These are phyloP conservation scores for Caenorhabditis brenneri DNA, from an alignment of 1,140 invertebrate species.

Conservation along the genomic window DNA sequence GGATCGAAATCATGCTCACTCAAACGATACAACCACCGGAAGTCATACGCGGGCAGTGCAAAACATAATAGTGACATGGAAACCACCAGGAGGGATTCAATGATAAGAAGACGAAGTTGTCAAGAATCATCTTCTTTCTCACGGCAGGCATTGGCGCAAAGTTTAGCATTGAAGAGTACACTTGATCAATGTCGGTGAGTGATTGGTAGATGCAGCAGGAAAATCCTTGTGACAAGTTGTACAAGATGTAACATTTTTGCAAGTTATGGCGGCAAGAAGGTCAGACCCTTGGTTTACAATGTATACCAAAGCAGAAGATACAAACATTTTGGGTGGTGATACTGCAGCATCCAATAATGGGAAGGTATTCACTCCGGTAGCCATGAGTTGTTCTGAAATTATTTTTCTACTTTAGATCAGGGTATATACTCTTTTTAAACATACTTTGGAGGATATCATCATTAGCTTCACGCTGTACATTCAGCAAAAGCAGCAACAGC, in stretches of 20 bases:
- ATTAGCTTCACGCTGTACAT: conserved; percentile 83
- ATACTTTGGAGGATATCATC: conserved; percentile 12
- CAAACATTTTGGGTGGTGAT: conserved; percentile 64
- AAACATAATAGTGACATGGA: conserved; percentile 86
- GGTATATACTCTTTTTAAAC: not conserved
- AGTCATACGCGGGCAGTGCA: conserved; percentile 88
- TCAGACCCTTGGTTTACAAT: conserved; percentile 66
- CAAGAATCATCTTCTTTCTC: conserved; percentile 96
- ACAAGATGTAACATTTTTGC: conserved; percentile 74
- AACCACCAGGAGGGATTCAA: conserved; percentile 89
- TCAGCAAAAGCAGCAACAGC: conserved; percentile 89
- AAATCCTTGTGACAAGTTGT: conserved; percentile 89
- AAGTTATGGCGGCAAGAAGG: conserved; percentile 59
- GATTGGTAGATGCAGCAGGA: conserved; percentile 98
- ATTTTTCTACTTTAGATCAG: too few relatives aligned
- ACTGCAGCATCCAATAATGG: conserved; percentile 68
- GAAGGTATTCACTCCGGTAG: conserved; percentile 60
- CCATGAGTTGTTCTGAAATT: conserved; percentile 1
- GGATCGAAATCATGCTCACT: conserved; percentile 83
- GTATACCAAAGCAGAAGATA: conserved; percentile 67
- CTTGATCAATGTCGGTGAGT: conserved; percentile 87
- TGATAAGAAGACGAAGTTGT: conserved; percentile 86
- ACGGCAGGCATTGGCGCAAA: not conserved
- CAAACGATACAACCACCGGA: conserved; percentile 85
- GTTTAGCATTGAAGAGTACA: conserved; percentile 30